A percentile compares a stretch with the other conserved stretches of the same genome.
Evolutionary conservation across 1,140 invertebrate genomes (phyloP).

Genomic region (Globodera ellingtonae): DNA sequence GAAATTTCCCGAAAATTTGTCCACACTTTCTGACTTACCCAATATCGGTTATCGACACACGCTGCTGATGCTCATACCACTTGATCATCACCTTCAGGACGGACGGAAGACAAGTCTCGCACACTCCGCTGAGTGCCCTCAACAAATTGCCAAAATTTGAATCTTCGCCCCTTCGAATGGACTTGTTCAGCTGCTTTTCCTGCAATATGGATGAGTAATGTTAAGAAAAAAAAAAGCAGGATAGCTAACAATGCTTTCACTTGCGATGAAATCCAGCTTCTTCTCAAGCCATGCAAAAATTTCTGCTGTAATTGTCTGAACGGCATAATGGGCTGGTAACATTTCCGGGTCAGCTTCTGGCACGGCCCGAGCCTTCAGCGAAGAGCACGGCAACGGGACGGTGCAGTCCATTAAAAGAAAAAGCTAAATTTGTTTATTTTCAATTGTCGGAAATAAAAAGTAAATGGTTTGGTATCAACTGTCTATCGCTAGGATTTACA

Average conservation of each 20-base stretch:
- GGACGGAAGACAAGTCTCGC: constrained; percentile 93
- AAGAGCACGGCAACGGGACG: neutral
- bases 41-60: constrained; percentile 52
- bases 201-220: constrained; percentile 23
- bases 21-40: constrained; percentile 35
- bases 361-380: neutral
- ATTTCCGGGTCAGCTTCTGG: neutral
- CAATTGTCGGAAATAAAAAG: no score
- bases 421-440: no score
- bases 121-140: constrained; percentile 52
- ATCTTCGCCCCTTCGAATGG: constrained; percentile 58
- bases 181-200: constrained; percentile 62
- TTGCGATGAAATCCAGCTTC: neutral
- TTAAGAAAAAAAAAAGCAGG: constrained; percentile 2
- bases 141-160: constrained; percentile 60
- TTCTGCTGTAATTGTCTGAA: constrained; percentile 37
- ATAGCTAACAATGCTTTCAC: neutral
- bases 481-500: no score
- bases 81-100: constrained; percentile 86
- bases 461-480: no score
- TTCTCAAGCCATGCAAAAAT: constrained; percentile 34
- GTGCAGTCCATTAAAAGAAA: neutral
- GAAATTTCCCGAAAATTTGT: neutral
- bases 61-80: constrained; percentile 79
- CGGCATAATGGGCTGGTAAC: constrained; percentile 23